Percentiles rank a stretch among this genome's conserved stretches.
Conservation (phyloP, 1,140 invertebrate species). For the Drosophila bocki region DNA sequence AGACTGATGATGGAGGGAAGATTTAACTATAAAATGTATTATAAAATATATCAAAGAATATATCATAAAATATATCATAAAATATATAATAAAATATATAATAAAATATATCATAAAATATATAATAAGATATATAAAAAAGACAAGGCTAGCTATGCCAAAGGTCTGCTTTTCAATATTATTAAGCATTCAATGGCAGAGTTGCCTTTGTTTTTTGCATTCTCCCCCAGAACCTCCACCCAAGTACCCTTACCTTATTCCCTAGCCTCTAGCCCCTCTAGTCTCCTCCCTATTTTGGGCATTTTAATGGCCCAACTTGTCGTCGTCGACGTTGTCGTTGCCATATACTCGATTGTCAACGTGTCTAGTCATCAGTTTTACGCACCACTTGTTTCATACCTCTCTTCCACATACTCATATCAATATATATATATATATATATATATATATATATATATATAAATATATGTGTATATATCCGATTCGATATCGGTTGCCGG, state of each 20-base stretch:
- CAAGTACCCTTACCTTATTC: no score
- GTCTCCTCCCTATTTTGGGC: background rate
- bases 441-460: background rate
- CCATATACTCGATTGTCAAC: slow-evolving; percentile 60
- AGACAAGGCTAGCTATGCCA: no score
- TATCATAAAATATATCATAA: no score
- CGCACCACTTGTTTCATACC: slow-evolving; percentile 63
- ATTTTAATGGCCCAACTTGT: slow-evolving; percentile 50
- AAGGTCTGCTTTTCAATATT: slow-evolving; percentile 24
- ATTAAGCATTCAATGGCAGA: slow-evolving; percentile 29
- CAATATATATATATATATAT: background rate
- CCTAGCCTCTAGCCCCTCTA: no score
- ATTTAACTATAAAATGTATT: no score
- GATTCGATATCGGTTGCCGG: slow-evolving; percentile 14
- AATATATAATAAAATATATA: no score
- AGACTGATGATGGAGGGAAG: no score
- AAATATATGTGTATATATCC: background rate
- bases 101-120: no score
- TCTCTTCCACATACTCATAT: background rate
- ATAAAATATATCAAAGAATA: no score
- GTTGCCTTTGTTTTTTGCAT: slow-evolving; percentile 1
- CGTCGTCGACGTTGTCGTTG: slow-evolving; percentile 46
- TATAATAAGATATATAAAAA: no score
- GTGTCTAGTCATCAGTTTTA: slow-evolving; percentile 77
- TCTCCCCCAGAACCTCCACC: background rate